Conservation (phyloP, 2,888 invertebrate genomes). For the Melieria omissa region DNA sequence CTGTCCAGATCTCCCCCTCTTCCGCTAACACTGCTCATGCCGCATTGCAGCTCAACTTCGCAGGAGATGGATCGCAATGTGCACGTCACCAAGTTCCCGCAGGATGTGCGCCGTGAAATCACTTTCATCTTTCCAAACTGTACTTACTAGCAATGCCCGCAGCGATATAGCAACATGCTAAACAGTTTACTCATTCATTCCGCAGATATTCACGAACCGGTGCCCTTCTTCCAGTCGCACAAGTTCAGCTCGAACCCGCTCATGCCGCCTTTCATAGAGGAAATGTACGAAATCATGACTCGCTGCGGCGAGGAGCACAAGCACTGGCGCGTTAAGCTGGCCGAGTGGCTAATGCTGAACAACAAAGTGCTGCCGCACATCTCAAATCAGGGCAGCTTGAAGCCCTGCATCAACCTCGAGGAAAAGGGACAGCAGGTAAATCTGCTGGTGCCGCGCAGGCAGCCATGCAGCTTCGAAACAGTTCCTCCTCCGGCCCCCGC, state of each 20-base stretch:
- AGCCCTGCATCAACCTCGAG: constrained; percentile 43
- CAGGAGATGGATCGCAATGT: constrained; percentile 78
- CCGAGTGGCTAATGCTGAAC: constrained; percentile 51
- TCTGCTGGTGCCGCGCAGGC: not conserved
- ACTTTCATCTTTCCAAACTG: constrained; percentile 87
- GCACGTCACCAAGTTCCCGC: constrained; percentile 79
- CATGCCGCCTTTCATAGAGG: constrained; percentile 47
- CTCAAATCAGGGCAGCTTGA: constrained; percentile 50
- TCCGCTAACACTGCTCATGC: not conserved
- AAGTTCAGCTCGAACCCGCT: constrained; percentile 50
- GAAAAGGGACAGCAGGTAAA: constrained; percentile 52
- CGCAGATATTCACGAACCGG: constrained; percentile 81
- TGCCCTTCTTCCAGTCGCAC: constrained; percentile 65
- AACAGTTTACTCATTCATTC: constrained; percentile 22
- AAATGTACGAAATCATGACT: constrained; percentile 53
- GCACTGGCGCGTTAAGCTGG: constrained; percentile 53
- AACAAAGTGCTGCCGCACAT: constrained; percentile 52
- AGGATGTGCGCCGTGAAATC: constrained; percentile 81
- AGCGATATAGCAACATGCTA: too few relatives aligned
- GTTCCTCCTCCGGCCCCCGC: constrained; percentile 40
- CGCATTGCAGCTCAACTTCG: constrained; percentile 75
- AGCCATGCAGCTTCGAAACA: constrained; percentile 10
- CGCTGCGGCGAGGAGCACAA: constrained; percentile 45
- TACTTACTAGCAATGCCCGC: constrained; percentile 42
- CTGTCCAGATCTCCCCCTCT: not conserved